A percentile compares a stretch with the other conserved stretches of the same genome.
Evolutionary conservation across 2,888 invertebrate genomes (phyloP).

Genomic region (Drosophila rubida): DNA sequence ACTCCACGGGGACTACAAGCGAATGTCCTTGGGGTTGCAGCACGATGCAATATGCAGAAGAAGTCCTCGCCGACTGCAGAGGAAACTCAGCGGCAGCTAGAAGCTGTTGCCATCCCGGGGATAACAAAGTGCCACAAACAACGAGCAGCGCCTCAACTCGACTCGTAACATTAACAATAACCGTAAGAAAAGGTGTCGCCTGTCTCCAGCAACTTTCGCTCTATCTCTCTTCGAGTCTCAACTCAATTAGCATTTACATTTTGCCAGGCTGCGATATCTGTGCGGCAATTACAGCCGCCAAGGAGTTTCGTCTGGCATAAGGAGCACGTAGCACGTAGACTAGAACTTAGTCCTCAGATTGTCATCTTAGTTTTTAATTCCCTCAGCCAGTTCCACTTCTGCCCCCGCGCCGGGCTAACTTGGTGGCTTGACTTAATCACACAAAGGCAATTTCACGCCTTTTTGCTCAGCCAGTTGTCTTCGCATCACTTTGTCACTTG

Average conservation of each 20-base stretch:
- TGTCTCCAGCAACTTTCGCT: constrained; percentile 60
- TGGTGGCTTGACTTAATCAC: constrained; percentile 74
- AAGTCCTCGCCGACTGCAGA: too few species aligned
- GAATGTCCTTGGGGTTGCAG: constrained; percentile 55
- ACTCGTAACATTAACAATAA: constrained; percentile 56
- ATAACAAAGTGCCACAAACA: constrained; percentile 38
- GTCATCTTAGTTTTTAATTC: constrained; percentile 69
- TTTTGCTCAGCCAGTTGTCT: constrained; percentile 62
- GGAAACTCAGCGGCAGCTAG: constrained; percentile 62
- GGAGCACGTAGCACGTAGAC: constrained; percentile 68
- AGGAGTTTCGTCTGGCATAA: constrained; percentile 55
- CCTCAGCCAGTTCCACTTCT: constrained; percentile 13
- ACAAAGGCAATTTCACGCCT: constrained; percentile 83
- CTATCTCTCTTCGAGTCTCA: constrained; percentile 19
- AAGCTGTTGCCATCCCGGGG: constrained; percentile 63
- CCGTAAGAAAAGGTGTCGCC: constrained; percentile 74
- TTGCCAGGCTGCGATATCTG: constrained; percentile 48
- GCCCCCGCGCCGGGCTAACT: background rate
- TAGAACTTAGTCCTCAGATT: constrained; percentile 57
- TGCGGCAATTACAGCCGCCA: constrained; percentile 60
- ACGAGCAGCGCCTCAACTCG: constrained; percentile 2
- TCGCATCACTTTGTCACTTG: constrained; percentile 75
- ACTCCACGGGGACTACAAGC: constrained; percentile 57
- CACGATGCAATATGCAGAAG: constrained; percentile 36
- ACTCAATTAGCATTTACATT: constrained; percentile 77